These are phyloP conservation scores for Corythornis cristatus DNA, from an alignment of 2,113 vertebrate species.

Conservation along the genomic window DNA sequence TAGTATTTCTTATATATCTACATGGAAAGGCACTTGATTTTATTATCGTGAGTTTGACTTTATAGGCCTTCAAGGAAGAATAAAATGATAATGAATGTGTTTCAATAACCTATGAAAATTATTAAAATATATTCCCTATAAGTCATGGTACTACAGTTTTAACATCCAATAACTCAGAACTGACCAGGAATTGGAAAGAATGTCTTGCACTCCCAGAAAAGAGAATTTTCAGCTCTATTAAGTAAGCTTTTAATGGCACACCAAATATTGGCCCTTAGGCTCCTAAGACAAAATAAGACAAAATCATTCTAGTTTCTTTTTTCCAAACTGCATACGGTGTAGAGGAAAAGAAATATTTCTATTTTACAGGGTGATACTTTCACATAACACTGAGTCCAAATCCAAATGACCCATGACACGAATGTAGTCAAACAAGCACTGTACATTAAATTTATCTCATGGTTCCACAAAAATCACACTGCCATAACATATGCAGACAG, in stretches of 20 bases:
- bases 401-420: neutral
- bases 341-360: neutral
- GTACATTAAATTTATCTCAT: neutral
- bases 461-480: neutral
- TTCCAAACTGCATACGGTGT: neutral
- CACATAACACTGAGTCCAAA: neutral
- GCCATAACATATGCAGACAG: neutral
- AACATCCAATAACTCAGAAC: conserved; percentile 16
- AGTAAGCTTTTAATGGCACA: conserved; percentile 1
- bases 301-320: neutral
- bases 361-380: neutral
- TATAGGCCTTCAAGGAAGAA: conserved; percentile 50
- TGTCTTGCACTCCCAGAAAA: neutral
- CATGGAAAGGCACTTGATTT: conserved; percentile 27
- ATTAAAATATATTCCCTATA: conserved; percentile 35
- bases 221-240: conserved; percentile 6
- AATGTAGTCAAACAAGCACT: neutral
- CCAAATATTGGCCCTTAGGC: neutral
- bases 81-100: conserved; percentile 45
- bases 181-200: neutral
- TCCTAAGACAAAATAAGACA: neutral
- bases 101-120: conserved; percentile 42
- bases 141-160: conserved; percentile 29
- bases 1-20: conserved; percentile 13
- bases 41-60: conserved; percentile 36